Base-by-base conservation (phyloP, 2,113 vertebrate species). In the Tenrec ecaudatus region DNA sequence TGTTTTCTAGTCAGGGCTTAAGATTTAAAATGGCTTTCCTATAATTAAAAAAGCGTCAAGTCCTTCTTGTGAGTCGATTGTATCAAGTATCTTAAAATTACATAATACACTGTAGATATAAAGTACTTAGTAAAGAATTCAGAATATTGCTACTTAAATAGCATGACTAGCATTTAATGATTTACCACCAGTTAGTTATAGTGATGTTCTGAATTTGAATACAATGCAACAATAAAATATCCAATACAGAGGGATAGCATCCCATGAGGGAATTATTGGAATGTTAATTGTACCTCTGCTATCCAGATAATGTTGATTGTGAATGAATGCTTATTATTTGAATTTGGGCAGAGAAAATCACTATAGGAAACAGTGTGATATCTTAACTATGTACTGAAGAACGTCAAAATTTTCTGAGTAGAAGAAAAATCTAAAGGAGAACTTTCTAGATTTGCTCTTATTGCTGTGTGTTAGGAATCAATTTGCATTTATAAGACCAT, bases 271-370 rank as follows among this genome's bases (percentile, higher is more conserved):
- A 38, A 1, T 90, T 78, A 82, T 53, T 53, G 82, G 22, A 25
- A 7, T 62, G 66, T 91, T 93, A 89, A 80, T 57, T 90, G 19
- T 86, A 53, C 47, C 12, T 79, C 36, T 82, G 27, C 38, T 79
- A 3, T 80, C 71, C 40, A 87, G 68, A 85, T 71, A 80, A 4
- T 84, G 4, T 94, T 76, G 36, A 87, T 57, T 88, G 29, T 40
- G n/a, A 14, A 43, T 87, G 76, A 43, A 64, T 38, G 80, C 36
- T 57, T 82, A 43, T 57, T 78, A 89, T 84, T 87, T 96, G 36
- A 94, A 92, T 89, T 90, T 64, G 40, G 60, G 58, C 38, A 76
- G 94, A 66, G 43, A 92, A 96, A 91, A 91, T 40, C 71, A 38
- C 25, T n/a, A 15, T 40, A 78, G 27, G 40, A 85, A 60, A 60